A percentile compares a stretch with the other conserved stretches of the same genome.
These are phyloP conservation scores for Drosophila novamexicana DNA, from an alignment of 1,140 invertebrate species.

Conservation along the genomic window DNA sequence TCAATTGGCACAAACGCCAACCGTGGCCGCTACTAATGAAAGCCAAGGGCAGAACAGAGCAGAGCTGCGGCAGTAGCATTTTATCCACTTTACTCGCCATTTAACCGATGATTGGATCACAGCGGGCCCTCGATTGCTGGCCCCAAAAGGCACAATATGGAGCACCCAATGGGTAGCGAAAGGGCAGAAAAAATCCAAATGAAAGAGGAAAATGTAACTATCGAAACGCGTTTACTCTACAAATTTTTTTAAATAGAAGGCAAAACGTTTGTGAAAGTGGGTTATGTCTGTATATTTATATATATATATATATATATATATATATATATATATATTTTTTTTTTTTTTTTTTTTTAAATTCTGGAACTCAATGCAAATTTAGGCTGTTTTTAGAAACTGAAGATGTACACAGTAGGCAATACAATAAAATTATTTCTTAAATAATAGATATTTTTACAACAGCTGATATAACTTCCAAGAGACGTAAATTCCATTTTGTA, in stretches of 20 bases:
- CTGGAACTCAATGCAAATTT: too few species aligned
- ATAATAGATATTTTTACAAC: too few species aligned
- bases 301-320: too few species aligned
- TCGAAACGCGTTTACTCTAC: conserved; percentile 8
- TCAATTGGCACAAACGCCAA: conserved; percentile 57
- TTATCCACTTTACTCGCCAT: conserved; percentile 69
- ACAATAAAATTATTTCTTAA: too few species aligned
- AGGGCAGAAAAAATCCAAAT: conserved; percentile 46
- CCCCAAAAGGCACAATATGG: conserved; percentile 45
- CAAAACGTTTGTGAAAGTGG: too few species aligned
- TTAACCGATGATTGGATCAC: conserved; percentile 80
- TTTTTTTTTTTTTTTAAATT: too few species aligned
- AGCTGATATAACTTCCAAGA: too few species aligned
- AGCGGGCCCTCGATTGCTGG: conserved; percentile 29
- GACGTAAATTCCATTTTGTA: too few species aligned
- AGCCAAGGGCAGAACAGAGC: conserved; percentile 32
- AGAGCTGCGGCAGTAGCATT: conserved; percentile 1
- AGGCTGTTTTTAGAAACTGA: too few species aligned
- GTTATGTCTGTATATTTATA: too few species aligned
- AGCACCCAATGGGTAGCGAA: conserved; percentile 35
- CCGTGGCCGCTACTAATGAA: conserved; percentile 69
- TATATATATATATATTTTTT: too few species aligned
- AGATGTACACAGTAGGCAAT: too few species aligned
- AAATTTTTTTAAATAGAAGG: background rate
- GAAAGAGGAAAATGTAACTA: background rate